Base-by-base conservation (phyloP, 2,113 vertebrate species). In the Arvicanthis niloticus region DNA sequence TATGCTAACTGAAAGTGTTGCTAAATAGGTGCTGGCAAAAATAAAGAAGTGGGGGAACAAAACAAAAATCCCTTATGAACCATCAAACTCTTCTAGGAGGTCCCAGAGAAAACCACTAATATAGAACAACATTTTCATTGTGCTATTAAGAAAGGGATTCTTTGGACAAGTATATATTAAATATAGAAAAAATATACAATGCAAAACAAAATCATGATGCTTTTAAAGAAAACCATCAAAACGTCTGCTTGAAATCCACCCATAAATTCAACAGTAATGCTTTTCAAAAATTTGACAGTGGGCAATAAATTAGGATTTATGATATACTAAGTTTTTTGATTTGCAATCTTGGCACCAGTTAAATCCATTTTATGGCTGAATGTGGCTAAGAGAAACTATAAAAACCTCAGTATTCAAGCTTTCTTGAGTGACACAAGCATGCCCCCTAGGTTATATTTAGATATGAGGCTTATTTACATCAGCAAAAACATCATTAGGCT, bases 211-310 rank as follows among this genome's bases (percentile, higher is more conserved):
- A 60, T 40, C 37, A 70, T 87, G 73, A 70, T 91, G 48, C 17
- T 85, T 88, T 76, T 31, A 60, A 92, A 96, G 42, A 45, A 80
- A 90, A 82, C 37, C n/a, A n/a, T 75, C 48, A 88, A 24, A 26
- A 77, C 75, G 62, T 45, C 86, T 60, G 90, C 68, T 94, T 31
- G 85, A 81, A 72, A 75, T 73, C 48, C 4, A 80, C 56, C 40
- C 42, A 70, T 21, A 96, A 56, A 80, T 42, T 62, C 29, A 45
- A 78, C 16, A 75, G 6, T 42, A 53, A 82, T 45, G 60, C 2
- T 87, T 91, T 58, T 60, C 53, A 76, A 24, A 86, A 81, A 77
- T 70, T 58, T 95, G 45, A 77, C 72, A 72, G 31, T 17, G 6
- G 58, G 4, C 53, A 45, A 58, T 22, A 42, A 62, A 75, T 82